phyloP scores from a whole-genome alignment of 1,140 invertebrate species.

The Drosophila nigrodunni region DNA sequence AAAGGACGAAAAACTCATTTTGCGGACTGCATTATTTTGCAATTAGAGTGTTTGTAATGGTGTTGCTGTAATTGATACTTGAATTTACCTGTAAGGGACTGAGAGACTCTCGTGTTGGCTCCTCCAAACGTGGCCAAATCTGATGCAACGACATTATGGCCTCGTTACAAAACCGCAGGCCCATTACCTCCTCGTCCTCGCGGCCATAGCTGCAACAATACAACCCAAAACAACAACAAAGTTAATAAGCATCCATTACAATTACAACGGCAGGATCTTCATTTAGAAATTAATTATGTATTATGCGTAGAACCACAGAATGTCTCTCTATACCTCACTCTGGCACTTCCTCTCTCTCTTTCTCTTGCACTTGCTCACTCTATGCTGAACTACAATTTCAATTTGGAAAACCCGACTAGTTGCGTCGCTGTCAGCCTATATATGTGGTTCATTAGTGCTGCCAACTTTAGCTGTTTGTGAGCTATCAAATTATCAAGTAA shows the following conservation, averaged over 20 bases:
- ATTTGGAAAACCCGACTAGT: constrained; percentile 5
- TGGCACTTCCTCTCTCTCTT: not conserved
- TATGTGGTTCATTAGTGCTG: not conserved
- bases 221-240: not conserved
- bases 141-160: constrained; percentile 94
- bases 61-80: not conserved
- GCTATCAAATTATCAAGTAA: not conserved
- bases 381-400: constrained; percentile 28
- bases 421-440: not conserved
- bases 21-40: constrained; percentile 53
- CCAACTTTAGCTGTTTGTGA: not conserved
- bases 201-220: constrained; percentile 89
- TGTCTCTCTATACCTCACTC: not conserved
- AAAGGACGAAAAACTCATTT: not conserved
- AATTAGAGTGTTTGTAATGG: constrained; percentile 53
- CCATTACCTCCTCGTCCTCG: constrained; percentile 97
- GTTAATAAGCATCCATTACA: not conserved
- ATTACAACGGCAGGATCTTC: not conserved
- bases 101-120: constrained; percentile 85
- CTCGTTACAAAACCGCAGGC: constrained; percentile 95
- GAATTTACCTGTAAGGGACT: constrained; percentile 90
- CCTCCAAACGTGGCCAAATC: constrained; percentile 89
- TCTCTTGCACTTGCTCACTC: not conserved
- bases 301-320: not conserved
- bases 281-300: constrained; percentile 29